Evolutionary conservation across 1,140 invertebrate genomes (phyloP).

Genomic region (Lordiphosa stackelbergi): DNA sequence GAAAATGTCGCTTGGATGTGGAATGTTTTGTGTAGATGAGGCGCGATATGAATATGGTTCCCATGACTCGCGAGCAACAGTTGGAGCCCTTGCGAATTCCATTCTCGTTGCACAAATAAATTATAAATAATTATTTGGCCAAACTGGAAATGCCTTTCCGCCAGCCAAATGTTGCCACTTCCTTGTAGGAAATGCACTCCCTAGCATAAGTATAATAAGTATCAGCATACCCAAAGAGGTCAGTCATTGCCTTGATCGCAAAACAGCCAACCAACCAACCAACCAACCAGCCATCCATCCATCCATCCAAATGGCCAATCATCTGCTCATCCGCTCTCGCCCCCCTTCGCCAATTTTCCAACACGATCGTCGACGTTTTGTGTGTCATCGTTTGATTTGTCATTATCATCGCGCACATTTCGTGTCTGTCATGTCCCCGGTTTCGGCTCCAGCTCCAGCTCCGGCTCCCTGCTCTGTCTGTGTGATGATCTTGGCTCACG

Average conservation of each 20-base stretch:
- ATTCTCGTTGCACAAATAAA: slow-evolving; percentile 22
- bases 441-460: slow-evolving; percentile 19
- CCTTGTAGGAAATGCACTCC: slow-evolving; percentile 34
- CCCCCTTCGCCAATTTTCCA: slow-evolving; percentile 57
- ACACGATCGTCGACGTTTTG: slow-evolving; percentile 64
- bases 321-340: slow-evolving; percentile 33
- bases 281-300: slow-evolving; percentile 20
- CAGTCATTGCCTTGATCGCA: slow-evolving; percentile 27
- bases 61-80: slow-evolving; percentile 46
- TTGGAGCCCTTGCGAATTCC: slow-evolving; percentile 11
- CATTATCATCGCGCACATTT: slow-evolving; percentile 70
- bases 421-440: slow-evolving; percentile 23
- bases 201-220: slow-evolving; percentile 4
- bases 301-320: slow-evolving; percentile 53
- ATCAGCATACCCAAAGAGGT: slow-evolving; percentile 7
- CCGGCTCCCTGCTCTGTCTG: slow-evolving; percentile 1
- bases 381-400: slow-evolving; percentile 76
- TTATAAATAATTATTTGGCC: slow-evolving; percentile 71
- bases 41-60: slow-evolving; percentile 74
- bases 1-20: slow-evolving; percentile 62
- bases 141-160: slow-evolving; percentile 9
- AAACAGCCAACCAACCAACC: slow-evolving; percentile 12
- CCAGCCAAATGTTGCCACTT: slow-evolving; percentile 15
- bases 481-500: slow-evolving; percentile 4
- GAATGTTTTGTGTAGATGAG: slow-evolving; percentile 69